Base-by-base conservation (phyloP, 2,113 vertebrate species). In the Zeus faber region DNA sequence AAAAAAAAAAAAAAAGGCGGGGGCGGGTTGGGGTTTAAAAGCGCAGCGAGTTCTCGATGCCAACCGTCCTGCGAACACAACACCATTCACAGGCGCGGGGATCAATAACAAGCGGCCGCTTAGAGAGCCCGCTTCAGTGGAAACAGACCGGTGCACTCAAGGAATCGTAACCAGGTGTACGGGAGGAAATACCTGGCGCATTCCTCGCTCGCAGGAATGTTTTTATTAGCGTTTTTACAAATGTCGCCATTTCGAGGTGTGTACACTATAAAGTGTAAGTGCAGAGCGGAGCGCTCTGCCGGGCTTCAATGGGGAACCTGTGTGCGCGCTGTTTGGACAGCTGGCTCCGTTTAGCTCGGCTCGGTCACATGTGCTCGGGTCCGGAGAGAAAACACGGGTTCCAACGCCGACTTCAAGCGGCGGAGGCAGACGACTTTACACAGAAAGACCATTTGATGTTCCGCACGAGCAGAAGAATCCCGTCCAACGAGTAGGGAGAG, bases 251-350 rank as follows among this genome's bases (percentile, higher is more conserved):
- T 85, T 75, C 67, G 58, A 83, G 73, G 83, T 80, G 85, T 83
- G 57, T 60, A 82, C 79, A 72, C 66, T 87, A 85, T 62, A 87
- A 91, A 89, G 85, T 66, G 72, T 65, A 84, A n/a, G 50, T 81
- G 83, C 84, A 85, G 83, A 62, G 83, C 76, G 69, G 81, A 88
- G 88, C 88, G 71, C 79, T 73, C 37, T 76, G 85, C 82, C 86
- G 88, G 82, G 76, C 82, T 86, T 82, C 79, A 82, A 90, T 91
- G 88, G 80, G 74, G 88, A 82, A 88, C 71, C 91, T 91, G 90
- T 92, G 91, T 91, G 18, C 33, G 24, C 74, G 74, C 77, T 85
- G 83, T 93, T 93, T 89, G 58, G 80, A 89, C 93, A 93, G 94
- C 94, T 94, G 94, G 89, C 85, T 88, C 74, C 81, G 3, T 83